Base-by-base conservation (phyloP, 1,140 invertebrate genomes). In the Coenobita brevimanus region DNA sequence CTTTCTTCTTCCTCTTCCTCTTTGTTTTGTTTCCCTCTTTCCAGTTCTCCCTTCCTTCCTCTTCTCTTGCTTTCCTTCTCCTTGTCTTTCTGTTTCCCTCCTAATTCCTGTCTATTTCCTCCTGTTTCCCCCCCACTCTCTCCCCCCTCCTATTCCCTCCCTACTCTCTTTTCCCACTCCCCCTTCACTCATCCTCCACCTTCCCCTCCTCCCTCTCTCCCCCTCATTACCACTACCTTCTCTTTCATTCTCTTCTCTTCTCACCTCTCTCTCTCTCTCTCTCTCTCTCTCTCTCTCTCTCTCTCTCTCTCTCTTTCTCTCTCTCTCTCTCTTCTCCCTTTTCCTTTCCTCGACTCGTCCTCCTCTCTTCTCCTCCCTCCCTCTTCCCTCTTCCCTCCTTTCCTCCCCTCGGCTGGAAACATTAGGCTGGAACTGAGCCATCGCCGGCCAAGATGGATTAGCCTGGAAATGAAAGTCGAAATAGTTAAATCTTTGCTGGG, bases 401-500 rank as follows among this genome's bases (percentile, higher is more conserved):
- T 46, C 75, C 30, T 24, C 46, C 76, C 46, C 76, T 43, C 38
- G 46, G 60, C 84, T 87, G 84, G 76, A 87, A 80, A 87, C 84
- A 87, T 87, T 87, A 87, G 84, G 62, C 84, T 87, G 84, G 84
- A 87, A 87, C 84, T 80, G 84, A 87, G 84, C 84, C 84, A 87
- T 87, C 84, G 80, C 76, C 84, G 69, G 84, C 84, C 84, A 87
- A 87, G 84, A 87, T 87, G 84, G 84, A 87, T 87, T 87, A 87
- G 84, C 76, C 76, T 87, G 84, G 84, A 87, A 87, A 87, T 87
- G 84, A 87, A 80, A 87, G 84, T 87, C 84, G 84, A 87, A 87
- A 87, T 87, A 87, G 84, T 87, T 87, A 87, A 87, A 87, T 87
- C 84, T 87, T 87, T 80, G 84, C 75, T 57, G 76, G 76, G 84